Evolutionary conservation across 2,797 vertebrate species (phyloP).

Genomic region (Botia almorhae): DNA sequence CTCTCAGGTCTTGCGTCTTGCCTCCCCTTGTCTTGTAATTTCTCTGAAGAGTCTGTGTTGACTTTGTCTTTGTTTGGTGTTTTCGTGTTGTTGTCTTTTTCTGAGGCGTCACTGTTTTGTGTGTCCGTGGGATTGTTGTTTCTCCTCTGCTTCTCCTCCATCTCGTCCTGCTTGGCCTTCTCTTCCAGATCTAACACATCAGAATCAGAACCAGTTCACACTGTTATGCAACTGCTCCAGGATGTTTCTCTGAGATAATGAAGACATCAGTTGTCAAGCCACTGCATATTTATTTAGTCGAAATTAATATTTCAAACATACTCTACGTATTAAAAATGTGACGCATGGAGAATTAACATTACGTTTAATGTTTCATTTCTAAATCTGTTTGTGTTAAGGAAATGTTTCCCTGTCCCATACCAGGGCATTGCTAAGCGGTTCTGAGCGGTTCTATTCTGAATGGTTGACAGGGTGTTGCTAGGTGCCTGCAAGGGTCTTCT

Average conservation of each 20-base stretch:
- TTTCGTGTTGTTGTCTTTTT: slow-evolving; percentile 20
- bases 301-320: slow-evolving; percentile 7
- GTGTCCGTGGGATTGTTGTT: slow-evolving; percentile 22
- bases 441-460: background rate
- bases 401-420: too few species aligned
- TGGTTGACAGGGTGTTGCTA: background rate
- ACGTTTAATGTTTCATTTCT: too few species aligned
- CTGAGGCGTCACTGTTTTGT: slow-evolving; percentile 26
- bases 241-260: background rate
- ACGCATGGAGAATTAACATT: background rate
- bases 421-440: too few species aligned
- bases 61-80: slow-evolving; percentile 42
- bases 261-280: slow-evolving; percentile 1
- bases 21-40: slow-evolving; percentile 35
- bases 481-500: background rate
- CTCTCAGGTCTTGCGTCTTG: slow-evolving; percentile 24
- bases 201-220: background rate
- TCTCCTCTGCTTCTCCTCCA: slow-evolving; percentile 27
- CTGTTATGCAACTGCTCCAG: background rate
- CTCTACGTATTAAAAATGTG: background rate
- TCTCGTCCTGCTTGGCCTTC: slow-evolving; percentile 40
- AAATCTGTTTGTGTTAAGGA: too few species aligned
- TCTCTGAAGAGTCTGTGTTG: slow-evolving; percentile 34
- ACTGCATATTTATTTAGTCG: background rate
- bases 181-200: slow-evolving; percentile 48